phyloP scores from a whole-genome alignment of 2,113 vertebrate genomes.

The Prolemur simus region DNA sequence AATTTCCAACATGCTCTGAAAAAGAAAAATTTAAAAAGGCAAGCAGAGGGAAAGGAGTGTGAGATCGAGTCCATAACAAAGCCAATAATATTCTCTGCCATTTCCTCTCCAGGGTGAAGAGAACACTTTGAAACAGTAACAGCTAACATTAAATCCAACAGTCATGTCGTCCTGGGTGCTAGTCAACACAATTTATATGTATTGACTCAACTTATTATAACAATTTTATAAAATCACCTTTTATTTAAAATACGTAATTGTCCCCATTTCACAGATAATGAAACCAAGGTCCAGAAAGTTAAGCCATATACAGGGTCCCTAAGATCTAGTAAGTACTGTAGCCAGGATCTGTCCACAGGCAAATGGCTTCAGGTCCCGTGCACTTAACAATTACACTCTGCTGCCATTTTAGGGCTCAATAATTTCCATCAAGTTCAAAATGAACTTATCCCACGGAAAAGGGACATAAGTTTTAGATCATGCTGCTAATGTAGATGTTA shows the following conservation, averaged over 20 bases:
- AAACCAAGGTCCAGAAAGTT: background rate
- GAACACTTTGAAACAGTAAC: background rate
- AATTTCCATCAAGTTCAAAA: constrained; percentile 15
- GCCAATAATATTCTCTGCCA: background rate
- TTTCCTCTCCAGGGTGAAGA: background rate
- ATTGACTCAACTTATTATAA: background rate
- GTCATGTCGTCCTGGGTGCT: background rate
- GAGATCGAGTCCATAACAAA: background rate
- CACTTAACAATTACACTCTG: background rate
- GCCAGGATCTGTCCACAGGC: background rate
- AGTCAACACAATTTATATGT: background rate
- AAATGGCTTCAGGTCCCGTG: background rate
- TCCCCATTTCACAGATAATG: background rate
- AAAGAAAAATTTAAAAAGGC: background rate
- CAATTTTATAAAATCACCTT: background rate
- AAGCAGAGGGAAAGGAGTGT: background rate
- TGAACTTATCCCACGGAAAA: background rate
- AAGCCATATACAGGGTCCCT: background rate
- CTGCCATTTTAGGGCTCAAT: background rate
- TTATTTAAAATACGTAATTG: background rate
- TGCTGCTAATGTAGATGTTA: background rate
- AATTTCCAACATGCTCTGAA: constrained; percentile 67
- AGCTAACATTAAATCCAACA: background rate
- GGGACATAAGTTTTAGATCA: background rate
- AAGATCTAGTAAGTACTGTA: background rate